Conservation (phyloP, 2,888 invertebrate species). For the Brachycybe producta region DNA sequence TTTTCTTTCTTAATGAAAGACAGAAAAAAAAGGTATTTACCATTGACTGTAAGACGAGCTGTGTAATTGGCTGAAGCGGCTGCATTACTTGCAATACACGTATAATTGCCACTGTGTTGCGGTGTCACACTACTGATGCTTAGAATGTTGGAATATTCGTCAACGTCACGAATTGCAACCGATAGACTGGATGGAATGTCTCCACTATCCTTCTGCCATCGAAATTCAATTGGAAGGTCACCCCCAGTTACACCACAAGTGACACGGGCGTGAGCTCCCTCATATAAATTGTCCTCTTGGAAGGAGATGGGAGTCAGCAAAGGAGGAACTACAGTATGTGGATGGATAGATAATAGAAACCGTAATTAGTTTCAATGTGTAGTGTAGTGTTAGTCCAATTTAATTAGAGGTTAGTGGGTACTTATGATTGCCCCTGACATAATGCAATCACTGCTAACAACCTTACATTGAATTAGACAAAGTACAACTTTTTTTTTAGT, state of each 20-base stretch:
- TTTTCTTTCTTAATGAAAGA: too few species aligned
- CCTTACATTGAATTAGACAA: too few species aligned
- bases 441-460: too few species aligned
- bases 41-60: slow-evolving; percentile 36
- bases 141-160: slow-evolving; percentile 23
- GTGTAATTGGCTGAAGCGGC: slow-evolving; percentile 34
- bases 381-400: too few species aligned
- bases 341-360: not conserved
- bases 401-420: too few species aligned
- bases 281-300: slow-evolving; percentile 20
- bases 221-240: slow-evolving; percentile 19
- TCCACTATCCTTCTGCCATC: slow-evolving; percentile 19
- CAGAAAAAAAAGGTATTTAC: too few species aligned
- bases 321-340: slow-evolving; percentile 18
- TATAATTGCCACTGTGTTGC: slow-evolving; percentile 42
- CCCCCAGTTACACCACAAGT: slow-evolving; percentile 18
- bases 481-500: too few species aligned
- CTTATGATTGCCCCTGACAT: too few species aligned
- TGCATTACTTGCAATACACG: slow-evolving; percentile 40
- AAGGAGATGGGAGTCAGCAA: slow-evolving; percentile 18
- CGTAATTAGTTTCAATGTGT: not conserved
- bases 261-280: slow-evolving; percentile 19
- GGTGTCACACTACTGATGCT: slow-evolving; percentile 28
- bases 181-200: slow-evolving; percentile 9
- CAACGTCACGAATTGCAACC: slow-evolving; percentile 15